Conservation (phyloP, 92 coral and sea anemone species). For the Epizoanthus stellaris region DNA sequence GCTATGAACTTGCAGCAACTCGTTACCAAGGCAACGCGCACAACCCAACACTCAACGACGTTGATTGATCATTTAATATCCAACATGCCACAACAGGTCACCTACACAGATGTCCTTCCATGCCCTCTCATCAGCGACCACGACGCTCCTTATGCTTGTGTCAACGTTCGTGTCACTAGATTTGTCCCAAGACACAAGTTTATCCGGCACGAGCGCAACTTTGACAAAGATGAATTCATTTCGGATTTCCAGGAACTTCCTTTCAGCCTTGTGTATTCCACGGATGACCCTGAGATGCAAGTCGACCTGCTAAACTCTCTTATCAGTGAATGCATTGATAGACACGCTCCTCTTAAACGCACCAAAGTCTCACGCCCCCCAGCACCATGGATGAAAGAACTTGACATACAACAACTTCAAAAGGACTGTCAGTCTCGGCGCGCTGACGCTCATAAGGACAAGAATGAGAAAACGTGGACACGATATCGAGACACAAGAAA, state of each 20-base stretch:
- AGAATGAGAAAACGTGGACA: conserved; percentile 40
- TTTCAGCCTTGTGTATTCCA: conserved; percentile 28
- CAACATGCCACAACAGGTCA: conserved; percentile 32
- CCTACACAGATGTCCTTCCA: conserved; percentile 23
- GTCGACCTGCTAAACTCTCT: conserved; percentile 36
- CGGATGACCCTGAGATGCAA: conserved; percentile 35
- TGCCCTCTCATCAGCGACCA: conserved; percentile 19
- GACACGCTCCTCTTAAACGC: conserved; percentile 39
- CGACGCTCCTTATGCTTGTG: conserved; percentile 28
- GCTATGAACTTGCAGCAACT: conserved; percentile 26
- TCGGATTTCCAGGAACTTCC: conserved; percentile 23
- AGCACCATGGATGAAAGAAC: conserved; percentile 32
- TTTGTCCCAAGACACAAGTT: conserved; percentile 28
- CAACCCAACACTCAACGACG: conserved; percentile 4
- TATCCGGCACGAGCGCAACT: conserved; percentile 10
- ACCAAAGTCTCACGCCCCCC: conserved; percentile 39
- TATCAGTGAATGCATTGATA: conserved; percentile 27
- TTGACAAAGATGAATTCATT: conserved; percentile 2
- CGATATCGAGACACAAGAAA: conserved; percentile 36
- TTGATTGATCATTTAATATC: conserved; percentile 28
- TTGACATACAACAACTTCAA: conserved; percentile 22
- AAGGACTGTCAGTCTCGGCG: conserved; percentile 26
- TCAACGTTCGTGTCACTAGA: conserved; percentile 7
- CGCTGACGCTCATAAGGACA: conserved; percentile 26
- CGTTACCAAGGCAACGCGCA: conserved; percentile 20